phyloP scores from a whole-genome alignment of 2,797 vertebrate genomes.

The Huso huso region DNA sequence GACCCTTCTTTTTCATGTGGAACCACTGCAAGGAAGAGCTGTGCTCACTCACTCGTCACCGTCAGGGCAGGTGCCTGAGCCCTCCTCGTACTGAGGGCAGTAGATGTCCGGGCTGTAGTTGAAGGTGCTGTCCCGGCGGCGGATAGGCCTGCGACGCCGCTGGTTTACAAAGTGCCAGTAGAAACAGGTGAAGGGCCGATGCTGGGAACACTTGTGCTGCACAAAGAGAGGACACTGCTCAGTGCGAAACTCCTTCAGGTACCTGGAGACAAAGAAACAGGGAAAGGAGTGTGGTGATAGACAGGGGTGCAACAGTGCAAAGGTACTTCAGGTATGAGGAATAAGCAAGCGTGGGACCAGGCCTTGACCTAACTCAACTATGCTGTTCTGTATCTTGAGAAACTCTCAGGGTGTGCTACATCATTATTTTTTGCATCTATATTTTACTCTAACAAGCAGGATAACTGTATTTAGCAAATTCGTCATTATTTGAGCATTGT shows the following conservation, averaged over 20 bases:
- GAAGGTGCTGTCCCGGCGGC: conserved; percentile 89
- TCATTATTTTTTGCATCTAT: no score
- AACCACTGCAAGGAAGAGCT: no score
- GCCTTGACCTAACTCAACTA: no score
- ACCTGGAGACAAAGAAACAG: conserved; percentile 54
- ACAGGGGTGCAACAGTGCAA: background rate
- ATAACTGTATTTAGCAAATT: no score
- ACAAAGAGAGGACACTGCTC: conserved; percentile 97
- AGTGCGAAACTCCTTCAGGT: conserved; percentile 96
- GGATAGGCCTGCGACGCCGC: conserved; percentile 85
- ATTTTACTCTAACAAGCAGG: no score
- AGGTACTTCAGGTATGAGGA: no score
- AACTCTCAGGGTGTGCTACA: no score
- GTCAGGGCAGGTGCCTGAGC: conserved; percentile 87
- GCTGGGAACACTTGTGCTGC: conserved; percentile 96
- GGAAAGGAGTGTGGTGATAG: background rate
- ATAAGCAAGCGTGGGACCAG: no score
- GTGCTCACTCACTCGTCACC: conserved; percentile 87
- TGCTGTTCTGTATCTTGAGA: no score
- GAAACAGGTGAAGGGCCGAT: conserved; percentile 94
- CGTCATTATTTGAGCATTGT: no score
- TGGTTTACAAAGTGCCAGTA: conserved; percentile 98
- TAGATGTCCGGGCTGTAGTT: conserved; percentile 98
- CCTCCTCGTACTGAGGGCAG: conserved; percentile 96
- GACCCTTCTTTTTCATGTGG: no score